Evolutionary conservation across 2,797 vertebrate species (phyloP).

Genomic region (Artibeus lituratus): DNA sequence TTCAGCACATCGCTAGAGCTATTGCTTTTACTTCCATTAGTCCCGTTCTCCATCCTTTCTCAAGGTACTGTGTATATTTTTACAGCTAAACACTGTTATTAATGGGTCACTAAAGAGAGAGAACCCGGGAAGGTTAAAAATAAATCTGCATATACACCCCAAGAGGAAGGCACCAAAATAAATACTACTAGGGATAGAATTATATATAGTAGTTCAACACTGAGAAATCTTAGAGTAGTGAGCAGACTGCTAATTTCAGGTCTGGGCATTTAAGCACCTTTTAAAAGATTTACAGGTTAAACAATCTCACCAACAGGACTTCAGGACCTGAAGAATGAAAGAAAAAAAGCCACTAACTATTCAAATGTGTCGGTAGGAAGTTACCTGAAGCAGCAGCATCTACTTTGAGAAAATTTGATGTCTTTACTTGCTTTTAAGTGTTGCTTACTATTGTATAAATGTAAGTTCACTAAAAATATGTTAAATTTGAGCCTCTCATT

Average conservation of each 20-base stretch:
- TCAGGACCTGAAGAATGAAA: not conserved
- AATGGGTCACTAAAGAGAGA: conserved; percentile 3
- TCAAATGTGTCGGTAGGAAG: not conserved
- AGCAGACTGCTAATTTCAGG: not conserved
- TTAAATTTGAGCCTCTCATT: not conserved
- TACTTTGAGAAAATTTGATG: not conserved
- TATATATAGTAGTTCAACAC: not conserved
- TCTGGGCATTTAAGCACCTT: not conserved
- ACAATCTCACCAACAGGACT: not conserved
- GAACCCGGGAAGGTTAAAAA: conserved; percentile 2
- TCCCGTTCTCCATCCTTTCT: not conserved
- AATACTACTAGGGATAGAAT: not conserved
- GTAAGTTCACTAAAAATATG: not conserved
- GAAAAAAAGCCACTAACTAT: not conserved
- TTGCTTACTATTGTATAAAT: not conserved
- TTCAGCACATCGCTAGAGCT: not conserved
- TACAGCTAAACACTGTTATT: not conserved
- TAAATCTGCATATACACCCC: not conserved
- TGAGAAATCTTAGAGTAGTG: not conserved
- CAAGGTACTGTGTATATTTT: not conserved
- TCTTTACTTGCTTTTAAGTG: not conserved
- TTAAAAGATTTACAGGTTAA: not conserved
- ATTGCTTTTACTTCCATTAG: not conserved
- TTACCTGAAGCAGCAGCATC: not conserved
- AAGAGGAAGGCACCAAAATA: not conserved